phyloP scores from a whole-genome alignment of 2,113 vertebrate species.

The Phyllostomus hastatus region DNA sequence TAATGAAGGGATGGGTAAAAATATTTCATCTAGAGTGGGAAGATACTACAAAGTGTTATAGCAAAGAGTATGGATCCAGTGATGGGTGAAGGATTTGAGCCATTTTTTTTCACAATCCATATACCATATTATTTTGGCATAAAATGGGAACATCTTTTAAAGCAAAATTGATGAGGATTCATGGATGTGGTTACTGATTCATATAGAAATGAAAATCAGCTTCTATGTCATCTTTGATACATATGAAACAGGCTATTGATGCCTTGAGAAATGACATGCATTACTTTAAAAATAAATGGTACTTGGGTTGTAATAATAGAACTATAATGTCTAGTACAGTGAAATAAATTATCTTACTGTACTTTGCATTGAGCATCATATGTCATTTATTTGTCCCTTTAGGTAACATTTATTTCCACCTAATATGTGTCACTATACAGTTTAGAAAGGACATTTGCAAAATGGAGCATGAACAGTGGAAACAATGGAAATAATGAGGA shows the following conservation, averaged over 20 bases:
- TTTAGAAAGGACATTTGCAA: not conserved
- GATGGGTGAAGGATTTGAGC: not conserved
- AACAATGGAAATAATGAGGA: not conserved
- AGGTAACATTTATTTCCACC: slow-evolving; percentile 26
- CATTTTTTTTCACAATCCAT: not conserved
- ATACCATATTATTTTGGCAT: not conserved
- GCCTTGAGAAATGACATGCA: not conserved
- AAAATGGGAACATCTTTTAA: not conserved
- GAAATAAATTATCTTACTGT: not conserved
- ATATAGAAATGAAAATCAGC: not conserved
- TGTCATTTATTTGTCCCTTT: not conserved
- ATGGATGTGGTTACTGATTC: not conserved
- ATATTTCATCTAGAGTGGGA: not conserved
- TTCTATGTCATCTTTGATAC: not conserved
- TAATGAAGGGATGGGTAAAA: not conserved
- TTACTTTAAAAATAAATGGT: not conserved
- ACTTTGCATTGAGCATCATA: not conserved
- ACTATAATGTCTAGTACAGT: not conserved
- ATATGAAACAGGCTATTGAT: not conserved
- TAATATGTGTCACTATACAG: not conserved
- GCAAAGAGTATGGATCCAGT: not conserved
- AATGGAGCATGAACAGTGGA: not conserved
- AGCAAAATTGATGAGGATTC: not conserved
- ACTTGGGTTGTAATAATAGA: not conserved
- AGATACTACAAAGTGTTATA: not conserved